Conservation (phyloP, 2,113 vertebrate species). For the Cebidichthys violaceus region DNA sequence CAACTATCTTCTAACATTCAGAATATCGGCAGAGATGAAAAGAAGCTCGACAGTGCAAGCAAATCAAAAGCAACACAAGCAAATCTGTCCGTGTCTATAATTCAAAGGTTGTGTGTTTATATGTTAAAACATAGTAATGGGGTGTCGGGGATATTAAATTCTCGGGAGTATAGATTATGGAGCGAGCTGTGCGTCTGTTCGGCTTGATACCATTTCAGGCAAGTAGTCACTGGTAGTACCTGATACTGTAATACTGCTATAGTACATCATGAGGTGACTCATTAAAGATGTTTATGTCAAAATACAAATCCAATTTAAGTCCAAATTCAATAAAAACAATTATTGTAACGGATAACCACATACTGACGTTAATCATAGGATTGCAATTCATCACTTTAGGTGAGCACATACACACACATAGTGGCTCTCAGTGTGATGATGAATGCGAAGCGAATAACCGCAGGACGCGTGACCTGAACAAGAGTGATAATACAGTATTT, state of each 20-base stretch:
- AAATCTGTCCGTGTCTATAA: neutral
- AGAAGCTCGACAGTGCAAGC: constrained; percentile 1
- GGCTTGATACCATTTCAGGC: neutral
- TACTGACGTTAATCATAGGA: neutral
- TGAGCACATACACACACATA: neutral
- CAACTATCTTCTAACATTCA: constrained; percentile 15
- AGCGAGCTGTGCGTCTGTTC: neutral
- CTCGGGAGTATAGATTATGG: neutral
- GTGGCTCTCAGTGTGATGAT: constrained; percentile 8
- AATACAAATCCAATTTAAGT: neutral
- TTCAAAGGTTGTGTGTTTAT: neutral
- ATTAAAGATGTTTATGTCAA: neutral
- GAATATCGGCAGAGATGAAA: constrained; percentile 22
- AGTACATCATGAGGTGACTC: neutral
- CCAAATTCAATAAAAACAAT: neutral
- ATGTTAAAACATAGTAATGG: neutral
- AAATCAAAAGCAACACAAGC: constrained; percentile 4
- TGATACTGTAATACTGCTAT: too few species aligned
- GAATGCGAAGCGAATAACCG: neutral
- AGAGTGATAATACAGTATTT: constrained; percentile 11
- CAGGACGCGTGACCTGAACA: constrained; percentile 11
- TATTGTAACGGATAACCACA: neutral
- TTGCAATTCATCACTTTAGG: neutral
- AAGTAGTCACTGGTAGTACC: neutral
- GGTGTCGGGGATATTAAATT: neutral